These are phyloP conservation scores for Ophioninae sp. DNA, from an alignment of 2,888 invertebrate genomes.

Conservation along the genomic window DNA sequence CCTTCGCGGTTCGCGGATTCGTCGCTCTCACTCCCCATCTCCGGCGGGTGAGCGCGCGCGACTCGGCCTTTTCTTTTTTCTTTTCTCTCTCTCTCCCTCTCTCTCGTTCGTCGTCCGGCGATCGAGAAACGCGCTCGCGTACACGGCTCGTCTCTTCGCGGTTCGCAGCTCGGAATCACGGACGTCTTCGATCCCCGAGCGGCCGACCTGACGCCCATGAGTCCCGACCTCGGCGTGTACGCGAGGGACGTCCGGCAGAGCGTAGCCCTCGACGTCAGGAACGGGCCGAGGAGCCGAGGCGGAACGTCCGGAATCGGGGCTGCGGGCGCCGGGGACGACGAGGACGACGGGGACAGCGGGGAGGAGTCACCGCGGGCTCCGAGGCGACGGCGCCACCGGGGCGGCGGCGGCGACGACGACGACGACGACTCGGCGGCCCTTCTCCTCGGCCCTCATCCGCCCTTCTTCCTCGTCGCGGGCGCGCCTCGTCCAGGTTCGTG, in stretches of 20 bases:
- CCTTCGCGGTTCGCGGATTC: slow-evolving; percentile 90
- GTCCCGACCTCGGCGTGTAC: slow-evolving; percentile 88
- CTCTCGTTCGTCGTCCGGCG: not conserved
- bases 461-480: slow-evolving; percentile 47
- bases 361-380: not conserved
- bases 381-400: slow-evolving; percentile 40
- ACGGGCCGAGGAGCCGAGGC: slow-evolving; percentile 84
- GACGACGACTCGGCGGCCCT: not conserved
- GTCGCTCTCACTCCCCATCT: slow-evolving; percentile 91
- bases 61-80: not conserved
- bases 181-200: slow-evolving; percentile 91
- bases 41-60: slow-evolving; percentile 85
- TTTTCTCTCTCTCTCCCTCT: slow-evolving; percentile 4
- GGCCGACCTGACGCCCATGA: slow-evolving; percentile 91
- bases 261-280: slow-evolving; percentile 91
- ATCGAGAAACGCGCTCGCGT: no score
- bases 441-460: slow-evolving; percentile 37
- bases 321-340: slow-evolving; percentile 47
- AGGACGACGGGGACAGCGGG: not conserved
- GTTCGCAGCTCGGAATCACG: slow-evolving; percentile 86
- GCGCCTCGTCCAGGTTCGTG: slow-evolving; percentile 52
- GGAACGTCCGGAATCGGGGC: slow-evolving; percentile 76
- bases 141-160: no score
- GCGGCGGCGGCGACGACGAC: not conserved
- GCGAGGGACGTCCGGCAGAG: slow-evolving; percentile 93